Percentiles rank a stretch among this genome's conserved stretches.
phyloP scores from a whole-genome alignment of 2,797 vertebrate genomes.

The Enteromius paludinosus region DNA sequence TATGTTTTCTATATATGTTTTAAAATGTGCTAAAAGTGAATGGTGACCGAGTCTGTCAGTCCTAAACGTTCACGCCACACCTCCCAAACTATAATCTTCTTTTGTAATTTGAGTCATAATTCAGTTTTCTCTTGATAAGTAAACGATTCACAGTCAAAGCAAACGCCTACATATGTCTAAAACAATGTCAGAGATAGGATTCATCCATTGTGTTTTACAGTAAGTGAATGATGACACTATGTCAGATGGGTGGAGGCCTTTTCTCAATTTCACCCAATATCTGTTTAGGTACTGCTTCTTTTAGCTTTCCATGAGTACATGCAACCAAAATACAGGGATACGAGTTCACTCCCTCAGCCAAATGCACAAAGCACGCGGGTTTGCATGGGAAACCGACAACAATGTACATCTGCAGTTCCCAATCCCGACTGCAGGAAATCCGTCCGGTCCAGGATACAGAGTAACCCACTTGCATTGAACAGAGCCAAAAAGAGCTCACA shows the following conservation, averaged over 20 bases:
- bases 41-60: conserved; percentile 9
- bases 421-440: conserved; percentile 28
- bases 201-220: conserved; percentile 8
- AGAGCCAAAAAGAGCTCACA: not conserved
- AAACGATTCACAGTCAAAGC: not conserved
- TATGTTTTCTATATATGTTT: not conserved
- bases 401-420: conserved; percentile 8
- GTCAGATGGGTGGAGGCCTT: conserved; percentile 37
- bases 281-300: not conserved
- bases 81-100: conserved; percentile 1
- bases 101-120: not conserved
- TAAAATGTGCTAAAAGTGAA: not conserved
- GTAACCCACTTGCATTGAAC: not conserved
- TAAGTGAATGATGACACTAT: conserved; percentile 5
- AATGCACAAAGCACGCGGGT: conserved; percentile 10
- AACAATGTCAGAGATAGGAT: not conserved
- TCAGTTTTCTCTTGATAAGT: not conserved
- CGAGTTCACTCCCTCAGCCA: not conserved
- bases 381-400: conserved; percentile 6
- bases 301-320: not conserved
- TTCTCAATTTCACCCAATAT: not conserved
- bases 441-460: conserved; percentile 19
- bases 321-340: not conserved
- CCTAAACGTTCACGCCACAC: not conserved
- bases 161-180: not conserved